Base-by-base conservation (phyloP, 2,113 vertebrate genomes). In the Microtus montanus region DNA sequence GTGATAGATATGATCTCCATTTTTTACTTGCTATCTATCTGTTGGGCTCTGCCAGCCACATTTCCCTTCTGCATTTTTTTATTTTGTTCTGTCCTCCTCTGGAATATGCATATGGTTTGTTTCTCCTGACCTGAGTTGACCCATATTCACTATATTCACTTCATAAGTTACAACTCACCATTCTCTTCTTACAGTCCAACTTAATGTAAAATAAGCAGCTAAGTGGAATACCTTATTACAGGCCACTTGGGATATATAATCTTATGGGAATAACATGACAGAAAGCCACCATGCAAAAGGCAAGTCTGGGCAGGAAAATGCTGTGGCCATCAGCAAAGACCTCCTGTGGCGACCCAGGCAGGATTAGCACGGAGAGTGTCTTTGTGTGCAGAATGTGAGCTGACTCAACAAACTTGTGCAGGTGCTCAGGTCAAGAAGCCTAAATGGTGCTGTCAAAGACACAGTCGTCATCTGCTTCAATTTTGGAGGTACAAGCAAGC, bases 21-120 rank as follows among this genome's bases (percentile, higher is more conserved):
- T 44, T 12, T 41, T 88, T 80, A 49, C 20, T 86, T 79, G 15
- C 33, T 63, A 97, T 64, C 68, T 74, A 1, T 47, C 22, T 22
- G 61, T 64, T 87, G 30, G 20, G 84, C 47, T 92, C 86, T 93
- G 73, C 52, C 71, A 61, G 95, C 41, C 78, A 83, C n/a, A 41
- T 54, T 87, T 97, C 94, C 94, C 89, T 93, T 97, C 84, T 96
- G 75, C 78, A n/a, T 94, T 96, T 85, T 93, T 94, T 97, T 94
- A 89, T 98, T 95, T 96, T 93, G n/a, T 66, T 95, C 71, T 90
- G 3, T 89, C 54, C 86, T 91, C 78, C 61, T 10, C 58, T 91
- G 44, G 13, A 94, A 22, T 49, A 66, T 94, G 20, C 11, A 95
- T 96, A 75, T 97, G 93, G 20, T 80, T 95, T 96, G 28, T 93